These are phyloP conservation scores for Passer domesticus DNA, from an alignment of 2,113 vertebrate genomes.

Conservation along the genomic window DNA sequence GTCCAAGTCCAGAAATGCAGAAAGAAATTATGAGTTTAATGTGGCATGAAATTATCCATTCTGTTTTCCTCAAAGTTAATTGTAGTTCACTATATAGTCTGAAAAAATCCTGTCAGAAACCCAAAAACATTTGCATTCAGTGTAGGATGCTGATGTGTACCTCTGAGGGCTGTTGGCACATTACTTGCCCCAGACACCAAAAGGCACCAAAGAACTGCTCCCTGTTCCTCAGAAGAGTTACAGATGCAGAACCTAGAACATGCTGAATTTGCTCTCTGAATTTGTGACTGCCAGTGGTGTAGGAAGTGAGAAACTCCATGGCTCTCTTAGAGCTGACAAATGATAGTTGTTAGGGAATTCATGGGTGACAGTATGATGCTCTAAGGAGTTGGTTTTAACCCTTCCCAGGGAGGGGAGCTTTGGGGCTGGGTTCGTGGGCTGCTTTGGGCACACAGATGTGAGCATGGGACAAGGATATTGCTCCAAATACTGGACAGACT, in stretches of 20 bases:
- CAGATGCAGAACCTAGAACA: not conserved
- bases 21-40: slow-evolving; percentile 64
- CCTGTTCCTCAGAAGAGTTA: not conserved
- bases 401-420: not conserved
- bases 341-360: not conserved
- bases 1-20: slow-evolving; percentile 18
- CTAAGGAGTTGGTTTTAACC: not conserved
- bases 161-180: not conserved
- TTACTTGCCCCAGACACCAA: not conserved
- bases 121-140: not conserved
- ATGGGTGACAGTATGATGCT: not conserved
- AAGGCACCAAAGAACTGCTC: not conserved
- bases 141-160: not conserved
- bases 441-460: not conserved
- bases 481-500: not conserved
- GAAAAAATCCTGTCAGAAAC: not conserved
- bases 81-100: not conserved
- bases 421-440: not conserved
- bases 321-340: not conserved
- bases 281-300: not conserved
- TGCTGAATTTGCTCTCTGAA: not conserved
- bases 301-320: not conserved
- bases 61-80: slow-evolving; percentile 42
- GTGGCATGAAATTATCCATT: slow-evolving; percentile 47
- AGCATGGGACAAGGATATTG: not conserved